Evolutionary conservation across 2,888 invertebrate species (phyloP), one percentile per base, ranked within the genome.

Genomic region (Keiferia lycopersicella): DNA sequence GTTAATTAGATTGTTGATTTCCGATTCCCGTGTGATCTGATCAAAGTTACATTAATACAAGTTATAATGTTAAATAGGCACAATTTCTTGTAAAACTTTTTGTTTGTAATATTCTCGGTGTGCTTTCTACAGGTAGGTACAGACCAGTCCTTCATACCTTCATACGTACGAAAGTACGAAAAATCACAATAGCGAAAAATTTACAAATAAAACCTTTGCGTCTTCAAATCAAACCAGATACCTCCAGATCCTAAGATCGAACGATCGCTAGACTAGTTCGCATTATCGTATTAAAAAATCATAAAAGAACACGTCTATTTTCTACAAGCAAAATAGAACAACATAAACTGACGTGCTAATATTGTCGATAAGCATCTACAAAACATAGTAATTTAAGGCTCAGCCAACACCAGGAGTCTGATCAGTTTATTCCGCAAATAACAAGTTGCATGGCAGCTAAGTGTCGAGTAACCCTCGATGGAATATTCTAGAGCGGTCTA

Each of bases 1-100:
- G 61, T 50, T 53, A 61, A 64, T 64, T 68, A 56, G 34, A 6
- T 56, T 34, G 16, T 56, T 56, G 14, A 22, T 14, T 20, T 20
- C 20, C 2, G 22, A 8, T 53, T 53, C 51, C 51, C 51, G 51
- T 53, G 51, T 53, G 51, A 53, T 53, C 11, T 26, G 22, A 6
- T 51, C 18, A 12, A 50, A 22, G 22, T 10, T 8, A 34, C 8
- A 34, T 45, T 16, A 41, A 2, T 41, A 41, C 41, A 41, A 14
- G n/a, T 41, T 11, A 16, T 0, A 45, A 16, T 45, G 4, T 16
- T 45, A 7, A n/a, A 16, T 45, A 4, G 16, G 4, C 0, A 7
- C 45, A n/a, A 45, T 45, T 16, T 45, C 16, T 45, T 16, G 4
- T n/a, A 11, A 45, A 14, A 14, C n/a, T 26, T 26, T 26, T 26